Conservation (phyloP, 2,888 invertebrate genomes). For the Hirtodrosophila cameraria region DNA sequence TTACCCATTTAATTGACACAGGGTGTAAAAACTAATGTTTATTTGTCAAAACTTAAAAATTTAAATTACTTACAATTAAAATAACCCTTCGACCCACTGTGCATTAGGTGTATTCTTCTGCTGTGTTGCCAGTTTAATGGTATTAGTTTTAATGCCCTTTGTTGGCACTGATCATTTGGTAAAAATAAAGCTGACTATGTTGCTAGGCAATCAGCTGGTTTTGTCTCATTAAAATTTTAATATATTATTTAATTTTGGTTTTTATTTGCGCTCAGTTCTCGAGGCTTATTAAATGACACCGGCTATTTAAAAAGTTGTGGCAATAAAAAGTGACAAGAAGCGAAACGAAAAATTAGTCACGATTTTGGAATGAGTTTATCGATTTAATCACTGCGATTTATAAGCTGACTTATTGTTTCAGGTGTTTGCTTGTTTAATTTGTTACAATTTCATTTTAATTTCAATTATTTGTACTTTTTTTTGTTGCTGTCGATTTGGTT, state of each 20-base stretch:
- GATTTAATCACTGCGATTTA: slow-evolving; percentile 55
- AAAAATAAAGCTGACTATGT: slow-evolving; percentile 30
- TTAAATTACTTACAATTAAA: too few species aligned
- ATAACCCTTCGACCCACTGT: too few species aligned
- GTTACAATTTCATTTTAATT: slow-evolving; percentile 15
- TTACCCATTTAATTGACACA: too few species aligned
- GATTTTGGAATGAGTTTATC: too few species aligned
- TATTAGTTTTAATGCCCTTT: slow-evolving; percentile 60
- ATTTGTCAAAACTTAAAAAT: too few species aligned
- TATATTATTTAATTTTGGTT: slow-evolving; percentile 14
- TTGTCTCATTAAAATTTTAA: slow-evolving; percentile 55
- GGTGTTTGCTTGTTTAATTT: slow-evolving; percentile 21
- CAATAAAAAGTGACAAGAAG: slow-evolving; percentile 45
- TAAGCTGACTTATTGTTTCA: slow-evolving; percentile 28
- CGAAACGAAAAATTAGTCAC: slow-evolving; percentile 64
- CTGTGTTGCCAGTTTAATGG: slow-evolving; percentile 29
- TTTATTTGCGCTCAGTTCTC: slow-evolving; percentile 1
- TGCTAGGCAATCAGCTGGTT: slow-evolving; percentile 30
- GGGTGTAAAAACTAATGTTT: too few species aligned
- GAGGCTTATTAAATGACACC: slow-evolving; percentile 61
- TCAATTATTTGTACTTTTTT: slow-evolving; percentile 22
- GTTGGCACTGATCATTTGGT: slow-evolving; percentile 28
- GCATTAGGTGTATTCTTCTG: slow-evolving; percentile 37
- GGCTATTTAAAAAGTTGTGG: slow-evolving; percentile 36
- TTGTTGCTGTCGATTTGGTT: slow-evolving; percentile 12